A percentile compares a stretch with the other conserved stretches of the same genome.
Conservation (phyloP, 30 jellyfish, hydroid and myxozoan species). For the Catostylus mosaicus region DNA sequence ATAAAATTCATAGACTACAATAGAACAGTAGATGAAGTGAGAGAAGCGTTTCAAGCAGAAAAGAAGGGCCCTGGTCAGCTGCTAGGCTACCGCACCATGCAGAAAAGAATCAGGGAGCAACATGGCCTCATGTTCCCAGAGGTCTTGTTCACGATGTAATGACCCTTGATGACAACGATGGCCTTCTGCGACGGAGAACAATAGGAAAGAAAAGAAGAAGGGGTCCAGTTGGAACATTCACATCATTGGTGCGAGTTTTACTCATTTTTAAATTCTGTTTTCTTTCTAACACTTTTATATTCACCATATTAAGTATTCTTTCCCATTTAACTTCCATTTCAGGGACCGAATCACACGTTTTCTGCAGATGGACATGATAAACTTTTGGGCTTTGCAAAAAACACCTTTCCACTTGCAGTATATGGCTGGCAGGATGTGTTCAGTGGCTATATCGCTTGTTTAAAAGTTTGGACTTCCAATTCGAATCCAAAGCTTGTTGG, state of each 20-base stretch:
- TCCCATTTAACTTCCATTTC: too few relatives aligned
- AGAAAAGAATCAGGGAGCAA: conserved; percentile 22
- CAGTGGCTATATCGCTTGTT: too few relatives aligned
- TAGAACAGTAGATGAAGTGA: conserved; percentile 24
- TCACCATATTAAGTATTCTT: too few relatives aligned
- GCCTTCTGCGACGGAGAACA: conserved; percentile 8
- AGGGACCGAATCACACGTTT: too few relatives aligned
- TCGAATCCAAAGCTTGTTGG: too few relatives aligned
- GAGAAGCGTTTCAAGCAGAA: conserved; percentile 36
- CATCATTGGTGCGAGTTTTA: conserved; percentile 4
- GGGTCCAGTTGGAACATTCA: conserved; percentile 43
- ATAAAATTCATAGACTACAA: conserved; percentile 17
- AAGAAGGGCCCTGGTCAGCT: conserved; percentile 57
- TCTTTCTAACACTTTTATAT: too few relatives aligned
- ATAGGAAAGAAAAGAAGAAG: conserved; percentile 14
- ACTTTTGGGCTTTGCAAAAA: too few relatives aligned
- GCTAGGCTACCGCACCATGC: conserved; percentile 68
- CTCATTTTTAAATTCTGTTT: too few relatives aligned
- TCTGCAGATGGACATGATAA: too few relatives aligned
- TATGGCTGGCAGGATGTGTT: too few relatives aligned
- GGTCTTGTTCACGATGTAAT: conserved; percentile 36
- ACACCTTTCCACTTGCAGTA: too few relatives aligned
- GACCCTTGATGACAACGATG: conserved; percentile 34
- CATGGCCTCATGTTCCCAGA: conserved; percentile 32
- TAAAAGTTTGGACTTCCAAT: too few relatives aligned